Base-by-base conservation (phyloP, 2,113 vertebrate species). In the Pandion haliaetus region DNA sequence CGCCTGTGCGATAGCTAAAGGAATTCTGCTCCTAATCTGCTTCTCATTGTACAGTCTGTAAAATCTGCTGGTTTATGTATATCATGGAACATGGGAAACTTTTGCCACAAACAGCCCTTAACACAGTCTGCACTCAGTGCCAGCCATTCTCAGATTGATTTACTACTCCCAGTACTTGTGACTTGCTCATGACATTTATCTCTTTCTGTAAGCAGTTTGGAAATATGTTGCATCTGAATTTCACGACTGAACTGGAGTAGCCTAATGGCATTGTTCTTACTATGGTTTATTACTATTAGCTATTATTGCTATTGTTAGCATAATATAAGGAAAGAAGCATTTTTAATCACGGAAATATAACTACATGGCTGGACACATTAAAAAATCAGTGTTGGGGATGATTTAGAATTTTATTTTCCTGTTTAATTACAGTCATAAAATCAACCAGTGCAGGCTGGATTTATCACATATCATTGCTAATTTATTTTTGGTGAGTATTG, bases 21-120 rank as follows among this genome's bases (percentile, higher is more conserved):
- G 58, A 91, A 92, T 94, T 94, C 49, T 91, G 24, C 28, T 93
- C 32, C 82, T 94, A 93, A 90, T 96, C 93, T 97, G 78, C 85
- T 96, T 96, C 78, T 94, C 70, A 87, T 91, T 90, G 86, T 62
- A 36, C 49, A 80, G 58, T 85, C 82, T 95, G 62, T 93, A 90
- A 96, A 95, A 88, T 92, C 62, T 91, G 20, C 73, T 89, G 57
- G 31, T 94, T 93, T 94, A 80, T 77, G 58, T 65, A 28, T 77
- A 72, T 59, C 66, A 45, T 5, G 54, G 79, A 95, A 91, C 86
- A 91, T 74, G 63, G 85, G 76, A 95, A 95, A 90, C 58, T 86
- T 90, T 59, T 90, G 50, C 88, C 2, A 1, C 88, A 87, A 90
- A 47, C 52, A 85, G 67, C 45, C 90, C 63, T 93, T 93, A 72